Evolutionary conservation across 2,113 vertebrate species (phyloP).

Genomic region (Indicator indicator): DNA sequence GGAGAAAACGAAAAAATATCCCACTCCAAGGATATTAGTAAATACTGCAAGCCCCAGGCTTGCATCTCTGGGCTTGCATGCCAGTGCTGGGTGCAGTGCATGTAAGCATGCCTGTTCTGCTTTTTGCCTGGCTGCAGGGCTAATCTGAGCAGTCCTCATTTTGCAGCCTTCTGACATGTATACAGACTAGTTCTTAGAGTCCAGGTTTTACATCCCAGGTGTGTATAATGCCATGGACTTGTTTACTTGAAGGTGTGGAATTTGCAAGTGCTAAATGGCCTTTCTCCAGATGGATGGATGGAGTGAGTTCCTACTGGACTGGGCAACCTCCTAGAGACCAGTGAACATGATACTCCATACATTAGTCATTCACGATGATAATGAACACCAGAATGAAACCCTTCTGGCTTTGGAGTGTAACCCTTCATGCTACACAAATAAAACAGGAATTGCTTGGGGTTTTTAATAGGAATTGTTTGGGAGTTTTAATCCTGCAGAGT

Average conservation of each 20-base stretch:
- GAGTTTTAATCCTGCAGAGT: neutral
- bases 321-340: neutral
- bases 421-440: neutral
- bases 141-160: fast-evolving
- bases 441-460: neutral
- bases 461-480: neutral
- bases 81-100: too few relatives aligned
- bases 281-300: neutral
- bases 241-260: neutral
- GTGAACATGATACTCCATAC: neutral
- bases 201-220: neutral
- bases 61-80: neutral
- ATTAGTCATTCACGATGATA: neutral
- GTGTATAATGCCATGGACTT: neutral
- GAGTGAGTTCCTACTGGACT: neutral
- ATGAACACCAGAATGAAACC: neutral
- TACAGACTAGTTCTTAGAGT: neutral
- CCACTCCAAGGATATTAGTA: neutral
- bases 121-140: neutral
- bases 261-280: neutral
- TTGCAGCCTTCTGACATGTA: neutral
- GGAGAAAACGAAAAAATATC: neutral
- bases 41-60: neutral
- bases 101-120: neutral
- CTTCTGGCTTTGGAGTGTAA: neutral